Conservation (phyloP, 2,797 vertebrate genomes). For the Gambelia wislizenii region DNA sequence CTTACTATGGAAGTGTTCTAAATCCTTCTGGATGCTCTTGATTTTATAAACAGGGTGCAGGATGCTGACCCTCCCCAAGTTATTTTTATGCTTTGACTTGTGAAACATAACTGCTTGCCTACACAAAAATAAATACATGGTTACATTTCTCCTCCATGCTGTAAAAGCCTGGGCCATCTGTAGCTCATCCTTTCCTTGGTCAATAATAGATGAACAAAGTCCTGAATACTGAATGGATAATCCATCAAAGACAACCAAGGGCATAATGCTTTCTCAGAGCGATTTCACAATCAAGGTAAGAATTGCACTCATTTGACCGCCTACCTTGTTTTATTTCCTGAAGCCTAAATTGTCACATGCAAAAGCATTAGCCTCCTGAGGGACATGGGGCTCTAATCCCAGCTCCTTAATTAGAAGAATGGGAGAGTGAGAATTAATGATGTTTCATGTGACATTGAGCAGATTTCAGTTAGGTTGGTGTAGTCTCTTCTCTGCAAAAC, state of each 20-base stretch:
- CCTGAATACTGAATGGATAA: slow-evolving; percentile 55
- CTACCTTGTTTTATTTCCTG: slow-evolving; percentile 53
- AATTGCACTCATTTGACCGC: slow-evolving; percentile 54
- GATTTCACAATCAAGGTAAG: slow-evolving; percentile 54
- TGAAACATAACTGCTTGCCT: slow-evolving; percentile 63
- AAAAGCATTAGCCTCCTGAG: slow-evolving; percentile 61
- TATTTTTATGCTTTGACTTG: slow-evolving; percentile 59
- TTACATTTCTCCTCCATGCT: slow-evolving; percentile 48
- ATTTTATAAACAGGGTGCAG: background rate
- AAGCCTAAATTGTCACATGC: slow-evolving; percentile 41
- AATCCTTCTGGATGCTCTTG: background rate
- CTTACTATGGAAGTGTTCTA: background rate
- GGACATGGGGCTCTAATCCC: slow-evolving; percentile 50
- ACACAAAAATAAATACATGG: slow-evolving; percentile 60
- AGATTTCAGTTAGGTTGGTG: slow-evolving; percentile 56
- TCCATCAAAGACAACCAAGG: slow-evolving; percentile 59
- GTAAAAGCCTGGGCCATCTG: slow-evolving; percentile 59
- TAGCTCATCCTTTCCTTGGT: slow-evolving; percentile 62
- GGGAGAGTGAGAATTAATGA: slow-evolving; percentile 46
- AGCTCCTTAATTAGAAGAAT: slow-evolving; percentile 65
- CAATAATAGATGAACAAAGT: slow-evolving; percentile 67
- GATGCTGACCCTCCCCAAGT: slow-evolving; percentile 12
- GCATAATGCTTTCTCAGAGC: slow-evolving; percentile 54
- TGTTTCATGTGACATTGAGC: slow-evolving; percentile 42
- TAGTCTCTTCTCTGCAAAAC: slow-evolving; percentile 14